Conservation (phyloP, 2,888 invertebrate species). For the Blastobasis adustella region DNA sequence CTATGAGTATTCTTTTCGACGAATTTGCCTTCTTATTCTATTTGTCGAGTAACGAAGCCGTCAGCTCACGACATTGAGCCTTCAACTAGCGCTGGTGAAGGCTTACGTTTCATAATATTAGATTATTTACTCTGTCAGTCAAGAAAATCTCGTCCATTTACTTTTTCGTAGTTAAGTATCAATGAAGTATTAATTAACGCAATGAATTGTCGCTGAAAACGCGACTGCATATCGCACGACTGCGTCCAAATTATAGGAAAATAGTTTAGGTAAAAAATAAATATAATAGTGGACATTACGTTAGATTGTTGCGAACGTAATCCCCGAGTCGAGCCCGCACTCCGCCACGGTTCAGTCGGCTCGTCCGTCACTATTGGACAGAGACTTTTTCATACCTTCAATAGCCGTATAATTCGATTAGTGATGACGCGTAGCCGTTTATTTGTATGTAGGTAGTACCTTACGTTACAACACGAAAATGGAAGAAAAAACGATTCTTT, state of each 20-base stretch:
- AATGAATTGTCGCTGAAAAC: too few relatives aligned
- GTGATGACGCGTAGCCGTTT: slow-evolving; percentile 37
- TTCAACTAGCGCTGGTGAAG: slow-evolving; percentile 29
- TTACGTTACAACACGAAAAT: too few relatives aligned
- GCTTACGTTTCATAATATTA: slow-evolving; percentile 17
- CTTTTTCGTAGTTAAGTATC: too few relatives aligned
- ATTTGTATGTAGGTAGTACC: too few relatives aligned
- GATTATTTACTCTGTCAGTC: slow-evolving; percentile 11
- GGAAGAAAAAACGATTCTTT: too few relatives aligned
- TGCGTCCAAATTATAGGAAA: background rate
- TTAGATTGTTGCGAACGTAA: slow-evolving; percentile 17
- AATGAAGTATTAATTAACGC: too few relatives aligned
- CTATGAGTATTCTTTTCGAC: slow-evolving; percentile 9
- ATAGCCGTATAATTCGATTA: slow-evolving; percentile 66
- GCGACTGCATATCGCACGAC: background rate
- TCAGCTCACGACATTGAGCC: slow-evolving; percentile 25
- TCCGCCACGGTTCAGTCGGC: slow-evolving; percentile 35
- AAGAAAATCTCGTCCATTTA: too few relatives aligned
- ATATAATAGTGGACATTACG: slow-evolving; percentile 2
- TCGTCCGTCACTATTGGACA: slow-evolving; percentile 38
- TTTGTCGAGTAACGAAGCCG: slow-evolving; percentile 35
- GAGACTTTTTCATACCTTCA: slow-evolving; percentile 39
- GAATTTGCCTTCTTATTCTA: slow-evolving; percentile 21
- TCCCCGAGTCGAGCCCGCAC: slow-evolving; percentile 22
- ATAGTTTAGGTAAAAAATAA: background rate